Conservation (phyloP, 2,888 invertebrate species). For the Microctonus aethiopoides region DNA sequence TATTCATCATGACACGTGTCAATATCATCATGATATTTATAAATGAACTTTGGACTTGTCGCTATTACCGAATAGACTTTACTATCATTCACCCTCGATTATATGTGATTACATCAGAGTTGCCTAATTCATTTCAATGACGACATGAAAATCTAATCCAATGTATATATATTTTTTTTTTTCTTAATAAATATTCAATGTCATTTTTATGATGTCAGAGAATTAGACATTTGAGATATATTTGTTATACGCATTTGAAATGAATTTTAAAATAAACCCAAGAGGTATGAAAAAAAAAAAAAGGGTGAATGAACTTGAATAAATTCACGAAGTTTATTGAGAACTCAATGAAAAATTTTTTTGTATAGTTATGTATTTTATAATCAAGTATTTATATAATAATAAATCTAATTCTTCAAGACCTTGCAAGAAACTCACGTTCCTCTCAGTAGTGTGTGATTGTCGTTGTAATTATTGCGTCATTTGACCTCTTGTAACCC, state of each 20-base stretch:
- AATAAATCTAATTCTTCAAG: slow-evolving; percentile 20
- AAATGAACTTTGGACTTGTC: slow-evolving; percentile 27
- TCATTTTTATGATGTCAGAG: neutral
- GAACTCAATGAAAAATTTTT: too few relatives aligned
- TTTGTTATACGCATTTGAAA: neutral
- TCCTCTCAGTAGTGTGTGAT: slow-evolving; percentile 9
- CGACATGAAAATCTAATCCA: neutral
- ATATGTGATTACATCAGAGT: slow-evolving; percentile 10
- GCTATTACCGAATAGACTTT: slow-evolving; percentile 26
- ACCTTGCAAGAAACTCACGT: slow-evolving; percentile 28
- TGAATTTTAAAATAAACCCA: neutral
- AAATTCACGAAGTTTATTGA: slow-evolving; percentile 2
- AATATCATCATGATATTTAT: neutral
- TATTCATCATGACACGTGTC: slow-evolving; percentile 2
- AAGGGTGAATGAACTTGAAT: neutral
- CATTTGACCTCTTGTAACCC: slow-evolving; percentile 42
- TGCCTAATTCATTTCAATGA: neutral
- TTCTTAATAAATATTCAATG: slow-evolving; percentile 22
- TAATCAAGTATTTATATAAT: neutral
- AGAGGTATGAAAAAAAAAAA: neutral
- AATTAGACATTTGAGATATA: neutral
- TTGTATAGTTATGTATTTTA: neutral
- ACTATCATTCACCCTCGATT: neutral
- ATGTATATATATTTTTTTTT: neutral
- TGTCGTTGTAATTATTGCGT: slow-evolving; percentile 38